Base-by-base conservation (phyloP, 2,113 vertebrate genomes). In the Melanerpes formicivorus region DNA sequence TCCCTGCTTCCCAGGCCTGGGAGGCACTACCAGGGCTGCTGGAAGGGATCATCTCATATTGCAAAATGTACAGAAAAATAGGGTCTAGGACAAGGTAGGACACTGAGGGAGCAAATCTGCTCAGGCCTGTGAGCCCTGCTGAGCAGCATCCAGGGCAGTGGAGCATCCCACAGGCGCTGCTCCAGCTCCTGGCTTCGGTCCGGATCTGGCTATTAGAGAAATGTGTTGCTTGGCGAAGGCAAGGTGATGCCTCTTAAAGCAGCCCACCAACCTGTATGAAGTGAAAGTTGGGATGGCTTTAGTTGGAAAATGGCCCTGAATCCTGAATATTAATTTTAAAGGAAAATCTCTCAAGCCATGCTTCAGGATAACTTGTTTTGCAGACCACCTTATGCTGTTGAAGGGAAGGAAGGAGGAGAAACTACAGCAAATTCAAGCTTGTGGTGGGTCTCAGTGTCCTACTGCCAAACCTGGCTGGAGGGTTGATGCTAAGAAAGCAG, bases 401-500 rank as follows among this genome's bases (percentile, higher is more conserved):
- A 23, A 63, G 17, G 3, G 11, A n/a, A 50, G 18, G 34, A 50
- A 16, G 37, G 27, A 67, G 55, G 37, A 76, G 58, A 34, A 88
- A 56, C 32, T 52, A 48, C 58, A 29, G 73, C 26, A 66, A 93
- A 92, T 63, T 48, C 73, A 63, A 30, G 59, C 59, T 82, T 75
- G 18, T 59, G 73, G 48, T 82, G 84, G 46, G 78, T 83, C 70
- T 77, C 21, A 11, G 29, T 50, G 34, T 86, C 54, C 81, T 90
- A 82, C 69, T 77, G 62, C 88, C 84, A 25, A 64, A 66, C 44
- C 66, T 67, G 83, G 74, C 80, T 75, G 80, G 58, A 75, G 56
- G 34, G 80, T 62, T 79, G 63, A 70, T 84, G 93, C 87, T 84
- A 46, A 94, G 30, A 52, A 91, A 93, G 73, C 88, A 84, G 82